Base-by-base conservation (phyloP, 2,113 vertebrate genomes). In the Tragelaphus scriptus region DNA sequence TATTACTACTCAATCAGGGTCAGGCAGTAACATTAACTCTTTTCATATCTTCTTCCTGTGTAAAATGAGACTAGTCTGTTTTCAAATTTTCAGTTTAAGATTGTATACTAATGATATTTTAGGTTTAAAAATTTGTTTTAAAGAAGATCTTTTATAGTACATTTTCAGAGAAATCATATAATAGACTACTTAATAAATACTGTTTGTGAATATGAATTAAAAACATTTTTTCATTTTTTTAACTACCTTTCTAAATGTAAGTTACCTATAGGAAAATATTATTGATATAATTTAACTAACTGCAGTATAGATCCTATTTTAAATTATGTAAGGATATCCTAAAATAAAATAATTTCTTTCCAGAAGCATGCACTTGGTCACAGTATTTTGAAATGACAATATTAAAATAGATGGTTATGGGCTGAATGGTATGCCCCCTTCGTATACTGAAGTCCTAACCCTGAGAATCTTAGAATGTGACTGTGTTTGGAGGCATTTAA, bases 101-200 rank as follows among this genome's bases (percentile, higher is more conserved):
- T 84, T 87, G 7, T 87, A 96, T 53, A 81, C 59, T 80, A 96
- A 93, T 91, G 32, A 63, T 88, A 61, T 80, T 89, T 96, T 95
- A 25, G 36, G 91, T n/a, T 95, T 96, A 95, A 95, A 85, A 90
- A n/a, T 36, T 51, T 90, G 51, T 65, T 96, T 97, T 92, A 88
- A 96, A 58, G 40, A 75, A 97, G 51, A 71, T 90, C n/a, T 58
- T 93, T 55, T 81, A 51, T 10, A 89, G 1, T 92, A 12, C 28
- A 93, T 93, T 95, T 94, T 95, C 6, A 85, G 17, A 94, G 71
- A 79, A 95, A 84, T 85, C 30, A 92, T 14, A 59, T 56, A 85
- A 81, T 94, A 93, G 85, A 91, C 58, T 85, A 63, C 58, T 65
- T 77, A 97, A 65, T 85, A 91, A 94, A 91, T 93, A 87, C 6